These are phyloP conservation scores for Meliscaeva auricollis DNA, from an alignment of 2,888 invertebrate genomes.

Conservation along the genomic window DNA sequence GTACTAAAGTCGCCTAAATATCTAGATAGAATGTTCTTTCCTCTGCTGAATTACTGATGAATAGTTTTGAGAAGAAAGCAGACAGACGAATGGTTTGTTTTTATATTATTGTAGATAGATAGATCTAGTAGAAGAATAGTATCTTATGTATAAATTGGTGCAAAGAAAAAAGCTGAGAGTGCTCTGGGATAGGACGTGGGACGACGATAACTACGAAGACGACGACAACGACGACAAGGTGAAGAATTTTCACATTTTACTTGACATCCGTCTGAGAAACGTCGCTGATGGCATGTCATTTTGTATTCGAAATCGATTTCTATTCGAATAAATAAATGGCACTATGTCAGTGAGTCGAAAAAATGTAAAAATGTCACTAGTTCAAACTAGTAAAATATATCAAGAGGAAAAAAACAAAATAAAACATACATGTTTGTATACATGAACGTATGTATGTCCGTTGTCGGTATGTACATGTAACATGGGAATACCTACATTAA, in stretches of 20 bases:
- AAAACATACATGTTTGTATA: background rate
- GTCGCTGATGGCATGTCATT: conserved; percentile 58
- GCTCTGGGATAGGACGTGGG: background rate
- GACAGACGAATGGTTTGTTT: conserved; percentile 3
- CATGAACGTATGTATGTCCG: no score
- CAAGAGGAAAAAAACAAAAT: background rate
- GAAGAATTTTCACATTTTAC: conserved; percentile 55
- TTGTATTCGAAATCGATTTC: conserved; percentile 62
- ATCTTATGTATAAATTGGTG: conserved; percentile 12
- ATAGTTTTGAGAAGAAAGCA: background rate
- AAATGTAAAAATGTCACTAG: conserved; percentile 59
- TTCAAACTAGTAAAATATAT: conserved; percentile 10
- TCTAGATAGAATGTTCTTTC: conserved; percentile 36
- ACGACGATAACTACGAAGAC: no score
- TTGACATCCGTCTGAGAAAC: conserved; percentile 38
- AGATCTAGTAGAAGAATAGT: background rate
- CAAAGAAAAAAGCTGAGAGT: background rate
- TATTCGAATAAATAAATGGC: conserved; percentile 68
- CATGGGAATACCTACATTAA: no score
- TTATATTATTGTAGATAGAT: background rate
- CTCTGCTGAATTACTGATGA: background rate
- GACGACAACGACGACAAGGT: conserved; percentile 33
- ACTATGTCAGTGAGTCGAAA: conserved; percentile 75
- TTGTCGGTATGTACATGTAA: no score
- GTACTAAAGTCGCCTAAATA: conserved; percentile 53